Base-by-base conservation (phyloP, 2,888 invertebrate genomes). In the Cantharis nigra region DNA sequence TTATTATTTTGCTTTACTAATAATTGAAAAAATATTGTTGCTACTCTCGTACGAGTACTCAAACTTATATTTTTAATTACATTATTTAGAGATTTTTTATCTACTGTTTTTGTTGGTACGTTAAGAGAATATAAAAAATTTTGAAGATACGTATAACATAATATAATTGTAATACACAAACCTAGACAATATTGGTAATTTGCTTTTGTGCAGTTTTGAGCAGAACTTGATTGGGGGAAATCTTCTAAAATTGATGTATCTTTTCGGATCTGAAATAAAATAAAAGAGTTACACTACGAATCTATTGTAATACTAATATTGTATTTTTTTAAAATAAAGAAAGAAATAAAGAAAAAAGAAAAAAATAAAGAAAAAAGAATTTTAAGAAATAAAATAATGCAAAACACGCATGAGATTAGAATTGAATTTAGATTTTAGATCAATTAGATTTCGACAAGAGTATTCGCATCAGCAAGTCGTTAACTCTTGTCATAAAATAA, bases 161-260 rank as follows among this genome's bases (percentile, higher is more conserved):
- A 84, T 84, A 87, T 84, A 83, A 85, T 83, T 84, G 85, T 83
- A 85, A 87, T 82, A 81, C 84, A 88, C 89, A 88, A 88, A 89
- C 89, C 89, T 89, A 89, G 85, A 86, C 88, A 89, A 80, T 87
- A 83, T 84, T 85, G 85, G 81, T 87, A 87, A 77, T 85, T 86
- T 75, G 84, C 79, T 82, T 84, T 86, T 80, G 84, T 82, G 84
- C 88, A 89, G 79, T 87, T 87, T 75, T 85, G 84, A n/a, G 67
- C 77, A 18, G 77, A 69, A 74, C 85, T 87, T 78, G 85, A 83
- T 74, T 80, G 79, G 28, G 82, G 78, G 11, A 80, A 65, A 63
- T 84, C 82, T 75, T 87, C 86, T 69, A 87, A 86, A 79, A 84
- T 86, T 72, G 85, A 82, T 10, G 85, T 85, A 75, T 88, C 87